phyloP scores from a whole-genome alignment of 2,888 invertebrate species.

The Erynnis tages region DNA sequence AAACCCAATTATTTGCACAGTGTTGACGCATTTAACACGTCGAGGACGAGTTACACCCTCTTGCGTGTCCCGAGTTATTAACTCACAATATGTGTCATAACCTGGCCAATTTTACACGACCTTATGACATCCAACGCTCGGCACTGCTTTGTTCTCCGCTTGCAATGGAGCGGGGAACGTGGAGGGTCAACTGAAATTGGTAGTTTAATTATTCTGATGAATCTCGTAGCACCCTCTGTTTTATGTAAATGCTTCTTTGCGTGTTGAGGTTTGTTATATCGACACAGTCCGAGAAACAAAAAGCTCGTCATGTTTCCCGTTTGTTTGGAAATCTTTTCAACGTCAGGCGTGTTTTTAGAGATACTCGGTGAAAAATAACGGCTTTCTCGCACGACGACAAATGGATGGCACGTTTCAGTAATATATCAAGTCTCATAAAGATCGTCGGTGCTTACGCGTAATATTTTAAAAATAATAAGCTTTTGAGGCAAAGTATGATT shows the following conservation, averaged over 20 bases:
- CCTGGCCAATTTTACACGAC: slow-evolving; percentile 39
- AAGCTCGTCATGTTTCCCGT: slow-evolving; percentile 33
- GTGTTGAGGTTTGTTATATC: slow-evolving; percentile 25
- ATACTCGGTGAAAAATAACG: background rate
- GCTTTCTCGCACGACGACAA: background rate
- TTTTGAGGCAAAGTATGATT: too few relatives aligned
- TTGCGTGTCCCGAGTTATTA: slow-evolving; percentile 48
- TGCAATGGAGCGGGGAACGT: slow-evolving; percentile 9
- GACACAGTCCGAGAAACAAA: slow-evolving; percentile 31
- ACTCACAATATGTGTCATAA: slow-evolving; percentile 43
- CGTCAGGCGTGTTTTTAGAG: background rate
- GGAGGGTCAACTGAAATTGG: slow-evolving; percentile 34
- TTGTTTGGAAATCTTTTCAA: slow-evolving; percentile 29
- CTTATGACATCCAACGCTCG: slow-evolving; percentile 21
- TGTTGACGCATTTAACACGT: slow-evolving; percentile 46
- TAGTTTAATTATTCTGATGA: slow-evolving; percentile 44
- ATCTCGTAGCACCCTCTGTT: slow-evolving; percentile 40
- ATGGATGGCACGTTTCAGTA: background rate
- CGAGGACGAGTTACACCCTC: slow-evolving; percentile 43
- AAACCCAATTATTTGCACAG: slow-evolving; percentile 44
- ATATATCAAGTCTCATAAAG: background rate
- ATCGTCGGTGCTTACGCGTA: too few relatives aligned
- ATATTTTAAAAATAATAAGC: too few relatives aligned
- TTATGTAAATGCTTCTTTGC: slow-evolving; percentile 42
- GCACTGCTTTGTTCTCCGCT: slow-evolving; percentile 3